Percentiles rank a stretch among this genome's conserved stretches.
Evolutionary conservation across 2,113 vertebrate genomes (phyloP).

Genomic region (Cebus imitator): DNA sequence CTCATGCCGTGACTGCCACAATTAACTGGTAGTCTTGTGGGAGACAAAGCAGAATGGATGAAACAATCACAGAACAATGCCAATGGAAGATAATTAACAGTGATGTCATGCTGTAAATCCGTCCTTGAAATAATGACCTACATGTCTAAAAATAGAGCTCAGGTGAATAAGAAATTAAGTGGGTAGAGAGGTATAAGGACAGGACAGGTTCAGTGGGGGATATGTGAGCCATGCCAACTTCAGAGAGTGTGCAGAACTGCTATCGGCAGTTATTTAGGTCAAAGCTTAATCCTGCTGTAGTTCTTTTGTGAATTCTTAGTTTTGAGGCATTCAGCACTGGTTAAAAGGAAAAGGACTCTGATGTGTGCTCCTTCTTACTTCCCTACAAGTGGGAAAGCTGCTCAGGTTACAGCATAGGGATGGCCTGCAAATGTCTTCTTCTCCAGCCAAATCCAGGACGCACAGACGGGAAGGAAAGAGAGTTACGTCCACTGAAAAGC

Average conservation of each 20-base stretch:
- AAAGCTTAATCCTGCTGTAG: neutral
- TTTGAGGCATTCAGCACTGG: neutral
- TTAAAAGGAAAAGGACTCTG: neutral
- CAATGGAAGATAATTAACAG: neutral
- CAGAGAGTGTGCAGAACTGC: neutral
- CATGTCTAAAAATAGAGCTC: slow-evolving; percentile 52
- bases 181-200: neutral
- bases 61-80: neutral
- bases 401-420: accelerated
- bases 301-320: neutral
- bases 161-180: slow-evolving; percentile 19
- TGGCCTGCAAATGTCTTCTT: neutral
- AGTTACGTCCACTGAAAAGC: neutral
- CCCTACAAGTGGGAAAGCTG: neutral
- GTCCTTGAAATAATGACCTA: slow-evolving; percentile 27
- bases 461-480: neutral
- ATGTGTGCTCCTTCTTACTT: neutral
- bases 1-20: neutral
- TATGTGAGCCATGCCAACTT: neutral
- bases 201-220: neutral
- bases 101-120: slow-evolving; percentile 13
- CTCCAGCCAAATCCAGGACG: neutral
- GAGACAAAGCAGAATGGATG: neutral
- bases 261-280: neutral
- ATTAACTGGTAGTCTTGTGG: neutral